Percentiles rank a stretch among this genome's conserved stretches.
phyloP scores from a whole-genome alignment of 2,797 vertebrate genomes.

The Epinephelus malabaricus region DNA sequence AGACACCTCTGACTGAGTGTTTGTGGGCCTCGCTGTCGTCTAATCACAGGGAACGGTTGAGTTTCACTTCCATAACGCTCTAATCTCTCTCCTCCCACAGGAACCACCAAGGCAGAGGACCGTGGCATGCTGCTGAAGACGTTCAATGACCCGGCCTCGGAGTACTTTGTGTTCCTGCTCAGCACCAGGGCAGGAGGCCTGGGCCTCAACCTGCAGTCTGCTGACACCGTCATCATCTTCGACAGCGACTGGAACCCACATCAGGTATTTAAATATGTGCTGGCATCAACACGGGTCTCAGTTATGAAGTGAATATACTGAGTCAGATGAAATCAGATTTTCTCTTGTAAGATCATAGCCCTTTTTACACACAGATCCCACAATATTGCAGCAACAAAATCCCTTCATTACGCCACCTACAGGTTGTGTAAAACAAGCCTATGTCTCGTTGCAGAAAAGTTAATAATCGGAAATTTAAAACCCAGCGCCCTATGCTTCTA shows the following conservation, averaged over 20 bases:
- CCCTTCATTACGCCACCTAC: too few relatives aligned
- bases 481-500: too few relatives aligned
- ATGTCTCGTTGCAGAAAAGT: too few relatives aligned
- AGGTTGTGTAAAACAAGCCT: too few relatives aligned
- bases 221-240: conserved; percentile 97
- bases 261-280: conserved; percentile 85
- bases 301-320: background rate
- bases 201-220: conserved; percentile 96
- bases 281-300: background rate
- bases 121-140: conserved; percentile 96
- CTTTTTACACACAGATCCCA: too few relatives aligned
- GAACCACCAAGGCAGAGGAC: conserved; percentile 97
- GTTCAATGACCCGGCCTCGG: conserved; percentile 93
- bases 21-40: background rate
- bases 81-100: conserved; percentile 72
- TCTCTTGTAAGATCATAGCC: too few relatives aligned
- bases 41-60: background rate
- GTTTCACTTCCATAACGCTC: background rate
- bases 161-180: conserved; percentile 97
- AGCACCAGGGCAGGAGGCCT: conserved; percentile 96
- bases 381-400: too few relatives aligned
- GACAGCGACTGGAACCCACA: conserved; percentile 99
- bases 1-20: conserved; percentile 48
- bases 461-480: too few relatives aligned
- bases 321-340: background rate